Percentiles rank a stretch among this genome's conserved stretches.
Conservation (phyloP, 2,888 invertebrate genomes). For the Stenolophus ochropezus region DNA sequence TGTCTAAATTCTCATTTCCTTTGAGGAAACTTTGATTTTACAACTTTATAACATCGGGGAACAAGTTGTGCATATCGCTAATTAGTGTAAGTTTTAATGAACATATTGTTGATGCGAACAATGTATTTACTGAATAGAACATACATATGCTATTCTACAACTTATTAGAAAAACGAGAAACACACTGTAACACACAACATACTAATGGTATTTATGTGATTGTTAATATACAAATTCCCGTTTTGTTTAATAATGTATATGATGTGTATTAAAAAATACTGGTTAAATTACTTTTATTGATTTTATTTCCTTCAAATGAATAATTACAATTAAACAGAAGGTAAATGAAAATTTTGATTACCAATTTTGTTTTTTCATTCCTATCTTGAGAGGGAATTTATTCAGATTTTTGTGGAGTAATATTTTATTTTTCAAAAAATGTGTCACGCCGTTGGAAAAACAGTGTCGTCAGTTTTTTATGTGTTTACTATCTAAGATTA, state of each 20-base stretch:
- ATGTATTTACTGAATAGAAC: background rate
- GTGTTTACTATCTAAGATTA: background rate
- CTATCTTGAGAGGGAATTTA: too few species aligned
- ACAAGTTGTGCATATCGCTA: conserved; percentile 35
- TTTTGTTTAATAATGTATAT: too few species aligned
- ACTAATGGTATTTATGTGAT: background rate
- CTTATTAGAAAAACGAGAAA: background rate
- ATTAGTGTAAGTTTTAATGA: conserved; percentile 38
- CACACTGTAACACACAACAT: background rate
- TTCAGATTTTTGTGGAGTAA: too few species aligned
- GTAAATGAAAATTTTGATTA: too few species aligned
- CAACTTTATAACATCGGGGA: conserved; percentile 18
- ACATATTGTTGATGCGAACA: conserved; percentile 14
- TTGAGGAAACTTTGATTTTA: conserved; percentile 38
- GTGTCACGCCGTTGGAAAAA: background rate
- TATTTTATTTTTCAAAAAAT: background rate
- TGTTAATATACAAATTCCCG: too few species aligned
- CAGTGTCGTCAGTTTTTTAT: background rate
- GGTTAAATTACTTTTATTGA: too few species aligned
- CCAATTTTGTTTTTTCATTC: too few species aligned
- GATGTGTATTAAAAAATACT: too few species aligned
- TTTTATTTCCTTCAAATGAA: too few species aligned
- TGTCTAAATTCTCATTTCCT: conserved; percentile 40
- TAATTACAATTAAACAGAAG: too few species aligned
- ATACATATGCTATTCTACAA: background rate